Conservation (phyloP, 2,113 vertebrate genomes). For the Genyomyrus donnyi region DNA sequence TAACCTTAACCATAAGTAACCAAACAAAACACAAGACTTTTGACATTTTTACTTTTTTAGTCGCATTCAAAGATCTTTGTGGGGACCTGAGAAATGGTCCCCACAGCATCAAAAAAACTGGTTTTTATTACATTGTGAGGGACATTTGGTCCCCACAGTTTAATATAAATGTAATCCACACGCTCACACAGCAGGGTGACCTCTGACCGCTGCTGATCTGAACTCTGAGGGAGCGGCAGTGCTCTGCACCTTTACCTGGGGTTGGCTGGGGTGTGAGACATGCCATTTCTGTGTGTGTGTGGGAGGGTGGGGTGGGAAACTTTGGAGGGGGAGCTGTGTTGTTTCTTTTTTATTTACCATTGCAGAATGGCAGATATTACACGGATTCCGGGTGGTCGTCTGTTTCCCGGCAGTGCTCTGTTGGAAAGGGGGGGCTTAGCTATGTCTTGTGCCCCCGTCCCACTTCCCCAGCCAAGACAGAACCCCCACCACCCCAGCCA, state of each 20-base stretch:
- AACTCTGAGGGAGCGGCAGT: background rate
- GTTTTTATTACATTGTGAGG: no score
- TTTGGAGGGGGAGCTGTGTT: background rate
- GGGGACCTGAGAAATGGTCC: no score
- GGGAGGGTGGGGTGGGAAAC: background rate
- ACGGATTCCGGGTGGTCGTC: background rate
- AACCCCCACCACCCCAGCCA: background rate
- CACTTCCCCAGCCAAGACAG: background rate
- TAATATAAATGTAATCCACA: background rate
- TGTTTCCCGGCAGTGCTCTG: background rate
- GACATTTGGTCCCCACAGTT: no score
- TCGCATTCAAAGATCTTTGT: no score
- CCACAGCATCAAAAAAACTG: no score
- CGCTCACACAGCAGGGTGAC: background rate
- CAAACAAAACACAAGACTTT: no score
- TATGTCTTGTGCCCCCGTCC: background rate
- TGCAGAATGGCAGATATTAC: background rate
- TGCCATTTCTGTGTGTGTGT: background rate
- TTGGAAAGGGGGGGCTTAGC: background rate
- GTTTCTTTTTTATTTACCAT: background rate
- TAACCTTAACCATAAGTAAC: no score
- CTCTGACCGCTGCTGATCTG: background rate
- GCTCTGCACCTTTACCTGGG: background rate
- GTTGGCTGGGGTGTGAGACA: background rate
- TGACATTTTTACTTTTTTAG: no score